Percentiles rank a stretch among this genome's conserved stretches.
Conservation (phyloP, 1,140 invertebrate species). For the Aethina tumida region DNA sequence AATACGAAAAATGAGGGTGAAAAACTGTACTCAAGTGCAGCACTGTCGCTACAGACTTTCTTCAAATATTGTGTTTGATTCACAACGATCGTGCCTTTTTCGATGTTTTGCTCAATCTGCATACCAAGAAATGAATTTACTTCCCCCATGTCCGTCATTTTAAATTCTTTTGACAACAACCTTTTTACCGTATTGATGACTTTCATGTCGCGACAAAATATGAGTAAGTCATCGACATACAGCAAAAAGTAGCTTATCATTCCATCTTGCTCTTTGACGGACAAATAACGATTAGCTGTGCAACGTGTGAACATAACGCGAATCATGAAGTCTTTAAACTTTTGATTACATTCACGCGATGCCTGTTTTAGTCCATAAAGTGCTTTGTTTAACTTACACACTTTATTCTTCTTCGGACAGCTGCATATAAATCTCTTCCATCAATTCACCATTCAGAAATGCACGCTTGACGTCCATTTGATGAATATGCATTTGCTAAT, state of each 20-base stretch:
- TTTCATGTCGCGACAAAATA: constrained; percentile 17
- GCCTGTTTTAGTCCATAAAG: constrained; percentile 38
- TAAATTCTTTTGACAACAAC: too few species aligned
- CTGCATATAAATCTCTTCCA: constrained; percentile 37
- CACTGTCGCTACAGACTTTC: too few species aligned
- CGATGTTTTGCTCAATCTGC: too few species aligned
- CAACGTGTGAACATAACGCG: constrained; percentile 30
- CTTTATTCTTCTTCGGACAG: constrained; percentile 27
- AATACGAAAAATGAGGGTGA: too few species aligned
- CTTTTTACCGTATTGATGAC: constrained; percentile 23
- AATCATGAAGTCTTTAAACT: constrained; percentile 21
- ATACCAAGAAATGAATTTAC: too few species aligned
- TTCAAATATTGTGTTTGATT: too few species aligned
- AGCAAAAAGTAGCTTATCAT: constrained; percentile 31
- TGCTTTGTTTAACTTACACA: constrained; percentile 33
- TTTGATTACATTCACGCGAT: constrained; percentile 31
- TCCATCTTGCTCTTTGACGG: constrained; percentile 19
- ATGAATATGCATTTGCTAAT: constrained; percentile 26
- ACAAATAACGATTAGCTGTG: constrained; percentile 34
- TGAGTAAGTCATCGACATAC: constrained; percentile 41
- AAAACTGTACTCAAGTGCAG: too few species aligned
- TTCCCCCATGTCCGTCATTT: too few species aligned
- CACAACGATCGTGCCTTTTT: too few species aligned
- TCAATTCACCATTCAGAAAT: constrained; percentile 35
- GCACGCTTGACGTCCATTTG: constrained; percentile 40